These are phyloP conservation scores for Drosophila tropicalis DNA, from an alignment of 1,140 invertebrate species.

Conservation along the genomic window DNA sequence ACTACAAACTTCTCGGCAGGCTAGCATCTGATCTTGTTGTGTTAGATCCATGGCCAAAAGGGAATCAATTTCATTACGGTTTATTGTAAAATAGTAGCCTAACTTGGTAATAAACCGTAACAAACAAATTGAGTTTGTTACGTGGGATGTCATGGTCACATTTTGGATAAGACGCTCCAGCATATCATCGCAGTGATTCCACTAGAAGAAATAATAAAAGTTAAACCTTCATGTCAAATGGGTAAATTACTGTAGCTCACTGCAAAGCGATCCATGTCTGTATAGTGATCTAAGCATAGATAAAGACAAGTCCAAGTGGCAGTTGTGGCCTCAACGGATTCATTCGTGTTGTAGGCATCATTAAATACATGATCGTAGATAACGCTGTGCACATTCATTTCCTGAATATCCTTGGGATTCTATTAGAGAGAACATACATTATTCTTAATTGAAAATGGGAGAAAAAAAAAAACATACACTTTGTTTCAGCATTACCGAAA, in stretches of 20 bases:
- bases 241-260: constrained; percentile 12
- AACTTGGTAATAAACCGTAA: constrained; percentile 56
- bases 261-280: constrained; percentile 42
- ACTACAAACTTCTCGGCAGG: constrained; percentile 40
- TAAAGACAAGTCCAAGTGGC: constrained; percentile 61
- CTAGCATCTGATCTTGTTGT: constrained; percentile 21
- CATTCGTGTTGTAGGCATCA: constrained; percentile 62
- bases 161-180: constrained; percentile 60
- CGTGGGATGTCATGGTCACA: constrained; percentile 45
- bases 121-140: constrained; percentile 46
- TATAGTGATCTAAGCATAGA: constrained; percentile 62
- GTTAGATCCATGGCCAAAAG: constrained; percentile 39
- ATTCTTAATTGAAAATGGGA: not conserved
- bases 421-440: not conserved
- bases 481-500: constrained; percentile 44
- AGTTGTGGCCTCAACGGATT: constrained; percentile 36
- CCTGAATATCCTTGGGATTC: constrained; percentile 47
- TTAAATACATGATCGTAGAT: constrained; percentile 61
- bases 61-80: constrained; percentile 40
- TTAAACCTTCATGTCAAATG: not conserved
- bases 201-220: constrained; percentile 24
- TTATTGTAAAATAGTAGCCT: constrained; percentile 61
- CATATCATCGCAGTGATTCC: constrained; percentile 73
- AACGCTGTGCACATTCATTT: constrained; percentile 60
- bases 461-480: constrained; percentile 32